phyloP scores from a whole-genome alignment of 2,113 vertebrate species.

The Tamias sibiricus region DNA sequence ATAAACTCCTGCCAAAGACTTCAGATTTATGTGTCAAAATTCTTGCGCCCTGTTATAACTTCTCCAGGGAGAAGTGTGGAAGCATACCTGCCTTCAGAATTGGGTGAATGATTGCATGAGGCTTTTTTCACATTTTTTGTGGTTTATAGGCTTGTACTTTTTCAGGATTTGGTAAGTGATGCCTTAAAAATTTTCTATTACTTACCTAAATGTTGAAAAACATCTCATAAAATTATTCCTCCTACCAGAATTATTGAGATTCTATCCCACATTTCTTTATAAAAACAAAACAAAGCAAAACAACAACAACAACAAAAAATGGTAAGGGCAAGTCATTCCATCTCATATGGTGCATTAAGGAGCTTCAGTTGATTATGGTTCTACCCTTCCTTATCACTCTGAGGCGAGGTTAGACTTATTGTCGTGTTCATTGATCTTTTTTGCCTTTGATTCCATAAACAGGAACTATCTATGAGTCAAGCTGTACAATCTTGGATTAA shows the following conservation, averaged over 20 bases:
- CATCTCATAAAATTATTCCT: background rate
- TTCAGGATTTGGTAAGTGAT: background rate
- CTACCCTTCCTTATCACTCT: background rate
- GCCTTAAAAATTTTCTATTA: background rate
- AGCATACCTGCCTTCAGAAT: background rate
- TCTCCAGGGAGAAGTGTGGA: background rate
- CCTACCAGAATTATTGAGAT: background rate
- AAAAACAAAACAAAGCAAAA: background rate
- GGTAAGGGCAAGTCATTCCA: background rate
- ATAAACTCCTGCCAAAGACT: background rate
- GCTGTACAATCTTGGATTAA: slow-evolving; percentile 54
- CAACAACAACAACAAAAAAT: background rate
- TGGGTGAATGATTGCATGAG: background rate
- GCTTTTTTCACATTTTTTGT: background rate
- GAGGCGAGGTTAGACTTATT: background rate
- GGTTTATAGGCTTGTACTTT: background rate
- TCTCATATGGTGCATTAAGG: background rate
- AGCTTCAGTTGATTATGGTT: background rate
- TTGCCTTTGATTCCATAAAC: slow-evolving; percentile 66
- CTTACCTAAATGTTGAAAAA: background rate
- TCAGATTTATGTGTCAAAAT: background rate
- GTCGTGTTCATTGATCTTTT: slow-evolving; percentile 45
- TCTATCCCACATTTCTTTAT: background rate
- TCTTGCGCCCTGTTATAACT: background rate
- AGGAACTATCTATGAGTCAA: slow-evolving; percentile 63